These are phyloP conservation scores for Meteorus cinctellus DNA, from an alignment of 2,888 invertebrate species.

Conservation along the genomic window DNA sequence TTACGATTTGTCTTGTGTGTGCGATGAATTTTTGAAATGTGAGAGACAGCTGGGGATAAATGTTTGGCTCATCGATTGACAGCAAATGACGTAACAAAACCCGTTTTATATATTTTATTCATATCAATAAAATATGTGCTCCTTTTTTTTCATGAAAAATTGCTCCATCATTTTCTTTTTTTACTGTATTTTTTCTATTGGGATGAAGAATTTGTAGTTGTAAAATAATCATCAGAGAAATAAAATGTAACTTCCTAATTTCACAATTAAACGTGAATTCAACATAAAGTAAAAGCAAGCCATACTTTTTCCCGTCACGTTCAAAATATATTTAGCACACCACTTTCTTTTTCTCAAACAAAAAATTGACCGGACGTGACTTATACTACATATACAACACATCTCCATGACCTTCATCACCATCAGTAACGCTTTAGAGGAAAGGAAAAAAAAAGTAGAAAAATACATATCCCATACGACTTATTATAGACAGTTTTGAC, in stretches of 20 bases:
- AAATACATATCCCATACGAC: background rate
- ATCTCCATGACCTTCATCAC: background rate
- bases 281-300: too few species aligned
- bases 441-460: background rate
- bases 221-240: too few species aligned
- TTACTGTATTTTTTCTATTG: too few species aligned
- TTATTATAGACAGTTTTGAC: conserved; percentile 3
- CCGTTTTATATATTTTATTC: background rate
- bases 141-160: background rate
- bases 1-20: conserved; percentile 34
- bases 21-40: conserved; percentile 48
- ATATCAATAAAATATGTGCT: background rate
- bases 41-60: conserved; percentile 20
- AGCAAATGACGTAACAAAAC: conserved; percentile 3
- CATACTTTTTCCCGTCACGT: background rate
- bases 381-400: conserved; percentile 36
- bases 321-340: background rate
- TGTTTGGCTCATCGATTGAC: conserved; percentile 16
- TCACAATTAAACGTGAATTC: too few species aligned
- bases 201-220: too few species aligned
- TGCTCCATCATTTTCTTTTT: too few species aligned
- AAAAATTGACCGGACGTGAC: conserved; percentile 46
- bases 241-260: too few species aligned
- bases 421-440: background rate
- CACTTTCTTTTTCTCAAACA: conserved; percentile 26